Base-by-base conservation (phyloP, 2,888 invertebrate genomes). In the Amorpha juglandis region DNA sequence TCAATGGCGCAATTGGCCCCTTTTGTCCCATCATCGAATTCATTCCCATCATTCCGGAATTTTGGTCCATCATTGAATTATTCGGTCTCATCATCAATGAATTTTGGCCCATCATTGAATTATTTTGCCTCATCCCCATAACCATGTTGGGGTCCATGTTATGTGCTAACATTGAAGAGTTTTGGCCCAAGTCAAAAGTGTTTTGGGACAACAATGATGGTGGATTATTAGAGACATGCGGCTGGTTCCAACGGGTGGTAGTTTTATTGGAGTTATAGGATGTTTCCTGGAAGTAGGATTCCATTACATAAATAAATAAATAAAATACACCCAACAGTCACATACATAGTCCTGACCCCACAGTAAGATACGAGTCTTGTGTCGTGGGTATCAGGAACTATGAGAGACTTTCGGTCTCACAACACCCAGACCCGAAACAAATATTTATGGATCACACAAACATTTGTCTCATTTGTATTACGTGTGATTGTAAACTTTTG, bases 21-120 rank as follows among this genome's bases (percentile, higher is more conserved):
- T 27, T 55, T 35, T 33, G 33, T 6, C 53, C 53, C 53, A 53
- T 53, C 16, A 55, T 16, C n/a, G 55, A 16, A 35, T 55, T 55
- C 16, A 16, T 16, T 3, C 55, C 16, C 38, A 42, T 42, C 12
- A 58, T 14, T 27, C n/a, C 14, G n/a, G 53, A 7, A 53, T 52
- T 52, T 52, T 33, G 33, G 2, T n/a, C n/a, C 53, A 33, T 35
- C 58, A 58, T 38, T 38, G 35, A 2, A 12, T 42, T 58, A 50
- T 50, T 19, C 0, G 7, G 9, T 8, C 50, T 50, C 50, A 19
- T 50, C 8, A 19, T 11, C 9, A n/a, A 11, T 9, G 19, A 19
- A 50, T 50, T 50, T 50, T 19, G 9, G 0, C 9, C 19, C 50
- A 50, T 50, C 50, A 50, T 50, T 11, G 48, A 16, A 16, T 19